These are phyloP conservation scores for Rhadinocentrus ornatus DNA, from an alignment of 2,797 vertebrate genomes.

Conservation along the genomic window DNA sequence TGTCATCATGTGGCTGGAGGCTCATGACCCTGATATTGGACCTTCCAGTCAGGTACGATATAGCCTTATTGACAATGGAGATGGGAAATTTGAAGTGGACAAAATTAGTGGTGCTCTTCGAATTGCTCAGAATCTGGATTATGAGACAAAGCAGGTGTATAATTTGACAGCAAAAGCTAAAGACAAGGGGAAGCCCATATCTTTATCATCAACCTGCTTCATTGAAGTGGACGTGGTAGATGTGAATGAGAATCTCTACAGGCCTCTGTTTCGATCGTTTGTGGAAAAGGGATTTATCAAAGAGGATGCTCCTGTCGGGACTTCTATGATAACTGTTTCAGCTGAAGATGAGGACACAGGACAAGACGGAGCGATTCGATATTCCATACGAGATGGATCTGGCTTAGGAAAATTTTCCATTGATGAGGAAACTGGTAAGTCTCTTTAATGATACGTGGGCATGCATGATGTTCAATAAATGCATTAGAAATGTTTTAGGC, in stretches of 20 bases:
- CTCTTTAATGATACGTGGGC: no score
- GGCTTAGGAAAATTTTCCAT: conserved; percentile 95
- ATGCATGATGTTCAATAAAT: conserved; percentile 37
- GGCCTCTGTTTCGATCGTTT: conserved; percentile 90
- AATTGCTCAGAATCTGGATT: conserved; percentile 92
- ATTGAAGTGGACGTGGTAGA: conserved; percentile 95
- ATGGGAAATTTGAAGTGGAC: conserved; percentile 94
- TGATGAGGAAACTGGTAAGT: conserved; percentile 95
- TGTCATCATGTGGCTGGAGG: conserved; percentile 94
- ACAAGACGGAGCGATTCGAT: conserved; percentile 91
- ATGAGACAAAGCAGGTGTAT: conserved; percentile 93
- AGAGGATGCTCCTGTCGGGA: conserved; percentile 90
- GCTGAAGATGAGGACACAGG: conserved; percentile 93
- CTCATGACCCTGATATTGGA: conserved; percentile 92
- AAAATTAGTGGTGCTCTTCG: conserved; percentile 95
- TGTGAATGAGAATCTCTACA: conserved; percentile 94
- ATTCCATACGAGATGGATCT: conserved; percentile 95
- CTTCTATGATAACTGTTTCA: conserved; percentile 90
- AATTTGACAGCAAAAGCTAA: conserved; percentile 94
- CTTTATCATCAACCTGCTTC: conserved; percentile 92
- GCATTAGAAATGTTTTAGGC: conserved; percentile 23
- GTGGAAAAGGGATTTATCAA: conserved; percentile 93
- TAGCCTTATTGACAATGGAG: conserved; percentile 90
- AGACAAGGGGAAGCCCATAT: conserved; percentile 94
- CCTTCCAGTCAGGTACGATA: conserved; percentile 94